A percentile compares a stretch with the other conserved stretches of the same genome.
Evolutionary conservation across 2,113 vertebrate species (phyloP).

Genomic region (Polypterus senegalus): DNA sequence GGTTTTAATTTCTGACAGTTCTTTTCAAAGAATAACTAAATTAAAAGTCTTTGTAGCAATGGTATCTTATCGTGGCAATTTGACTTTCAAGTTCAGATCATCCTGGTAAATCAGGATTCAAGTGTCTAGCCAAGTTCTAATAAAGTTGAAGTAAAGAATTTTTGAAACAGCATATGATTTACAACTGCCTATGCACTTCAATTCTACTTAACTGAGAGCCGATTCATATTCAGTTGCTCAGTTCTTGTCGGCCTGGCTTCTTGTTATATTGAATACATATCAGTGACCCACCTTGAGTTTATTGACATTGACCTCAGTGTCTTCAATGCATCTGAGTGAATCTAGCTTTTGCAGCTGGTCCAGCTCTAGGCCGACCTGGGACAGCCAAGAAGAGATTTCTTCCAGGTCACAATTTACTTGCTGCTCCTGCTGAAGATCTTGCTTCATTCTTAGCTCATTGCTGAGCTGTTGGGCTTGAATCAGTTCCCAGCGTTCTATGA

Average conservation of each 20-base stretch:
- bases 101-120: too few species aligned
- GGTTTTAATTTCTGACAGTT: too few species aligned
- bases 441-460: conserved; percentile 38
- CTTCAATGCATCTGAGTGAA: conserved; percentile 36
- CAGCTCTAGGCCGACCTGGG: conserved; percentile 55
- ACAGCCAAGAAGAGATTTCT: conserved; percentile 62
- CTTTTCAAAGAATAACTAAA: too few species aligned
- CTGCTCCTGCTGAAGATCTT: conserved; percentile 54
- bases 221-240: too few species aligned
- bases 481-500: conserved; percentile 82
- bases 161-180: too few species aligned
- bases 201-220: too few species aligned
- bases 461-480: conserved; percentile 51
- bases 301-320: conserved; percentile 50
- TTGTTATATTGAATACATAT: not conserved
- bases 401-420: conserved; percentile 62
- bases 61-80: too few species aligned
- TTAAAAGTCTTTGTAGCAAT: too few species aligned
- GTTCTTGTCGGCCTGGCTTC: not conserved
- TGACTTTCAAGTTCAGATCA: too few species aligned
- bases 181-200: too few species aligned
- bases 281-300: conserved; percentile 55
- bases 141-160: too few species aligned
- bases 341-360: conserved; percentile 42
- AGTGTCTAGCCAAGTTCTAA: too few species aligned